Evolutionary conservation across 2,797 vertebrate species (phyloP).

Genomic region (Antrozous pallidus): DNA sequence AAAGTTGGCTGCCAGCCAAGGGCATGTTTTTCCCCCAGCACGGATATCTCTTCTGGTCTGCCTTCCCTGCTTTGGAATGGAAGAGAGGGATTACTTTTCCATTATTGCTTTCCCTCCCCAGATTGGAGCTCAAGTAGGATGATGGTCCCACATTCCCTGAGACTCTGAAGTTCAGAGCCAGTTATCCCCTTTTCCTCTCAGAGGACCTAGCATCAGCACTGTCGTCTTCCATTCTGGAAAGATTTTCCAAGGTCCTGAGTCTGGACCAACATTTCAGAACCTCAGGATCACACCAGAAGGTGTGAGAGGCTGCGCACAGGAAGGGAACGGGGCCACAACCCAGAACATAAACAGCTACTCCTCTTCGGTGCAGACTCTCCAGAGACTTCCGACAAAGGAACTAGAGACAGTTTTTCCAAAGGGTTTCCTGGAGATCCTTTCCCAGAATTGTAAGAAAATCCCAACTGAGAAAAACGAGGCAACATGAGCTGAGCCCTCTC

Average conservation of each 20-base stretch:
- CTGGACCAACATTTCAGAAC: background rate
- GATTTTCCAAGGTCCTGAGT: constrained; percentile 17
- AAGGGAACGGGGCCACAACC: background rate
- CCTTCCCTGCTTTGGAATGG: background rate
- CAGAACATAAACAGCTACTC: background rate
- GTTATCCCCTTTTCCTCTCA: background rate
- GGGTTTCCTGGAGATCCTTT: constrained; percentile 29
- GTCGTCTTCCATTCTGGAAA: background rate
- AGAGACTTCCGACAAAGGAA: background rate
- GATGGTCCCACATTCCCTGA: background rate
- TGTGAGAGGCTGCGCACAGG: background rate
- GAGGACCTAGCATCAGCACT: background rate
- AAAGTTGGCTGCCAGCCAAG: background rate
- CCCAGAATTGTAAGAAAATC: constrained; percentile 31
- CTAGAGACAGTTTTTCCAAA: constrained; percentile 20
- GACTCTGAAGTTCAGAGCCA: background rate
- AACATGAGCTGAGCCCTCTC: background rate
- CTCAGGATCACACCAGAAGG: background rate
- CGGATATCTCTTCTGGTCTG: constrained; percentile 19
- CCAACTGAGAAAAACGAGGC: constrained; percentile 54
- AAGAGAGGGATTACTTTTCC: background rate
- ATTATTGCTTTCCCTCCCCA: background rate
- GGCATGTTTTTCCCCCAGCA: background rate
- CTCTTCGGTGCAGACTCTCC: background rate
- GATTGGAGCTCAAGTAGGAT: background rate